These are phyloP conservation scores for Polydrusus cervinus DNA, from an alignment of 2,888 invertebrate species.

Conservation along the genomic window DNA sequence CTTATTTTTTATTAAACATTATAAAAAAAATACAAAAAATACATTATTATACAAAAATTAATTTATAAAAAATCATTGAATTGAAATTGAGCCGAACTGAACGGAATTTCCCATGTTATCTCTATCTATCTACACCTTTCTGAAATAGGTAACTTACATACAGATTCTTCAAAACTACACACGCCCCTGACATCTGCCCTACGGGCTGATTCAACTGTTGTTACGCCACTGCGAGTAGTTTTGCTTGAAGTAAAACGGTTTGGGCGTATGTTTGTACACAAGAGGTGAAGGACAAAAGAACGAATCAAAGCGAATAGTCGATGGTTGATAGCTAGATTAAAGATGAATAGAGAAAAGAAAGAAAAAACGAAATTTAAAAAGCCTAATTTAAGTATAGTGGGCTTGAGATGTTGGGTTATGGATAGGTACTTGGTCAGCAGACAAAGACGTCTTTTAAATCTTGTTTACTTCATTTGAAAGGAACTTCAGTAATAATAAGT, in stretches of 20 bases:
- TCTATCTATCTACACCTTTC: too few species aligned
- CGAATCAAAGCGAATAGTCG: slow-evolving; percentile 27
- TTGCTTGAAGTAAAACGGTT: slow-evolving; percentile 48
- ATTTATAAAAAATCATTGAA: too few species aligned
- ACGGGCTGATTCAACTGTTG: too few species aligned
- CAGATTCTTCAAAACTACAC: too few species aligned
- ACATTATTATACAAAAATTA: too few species aligned
- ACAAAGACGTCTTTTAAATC: slow-evolving; percentile 11
- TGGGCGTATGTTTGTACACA: slow-evolving; percentile 54
- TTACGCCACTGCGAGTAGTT: neutral
- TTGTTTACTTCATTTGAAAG: neutral
- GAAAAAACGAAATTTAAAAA: slow-evolving; percentile 42
- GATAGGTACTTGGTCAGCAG: slow-evolving; percentile 27
- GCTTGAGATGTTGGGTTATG: slow-evolving; percentile 35
- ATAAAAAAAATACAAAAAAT: too few species aligned
- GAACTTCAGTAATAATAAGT: neutral
- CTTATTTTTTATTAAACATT: too few species aligned
- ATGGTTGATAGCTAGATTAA: slow-evolving; percentile 43
- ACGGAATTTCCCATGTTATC: too few species aligned
- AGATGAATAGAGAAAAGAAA: slow-evolving; percentile 16
- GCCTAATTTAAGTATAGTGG: slow-evolving; percentile 40
- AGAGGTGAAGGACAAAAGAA: slow-evolving; percentile 43
- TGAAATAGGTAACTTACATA: too few species aligned
- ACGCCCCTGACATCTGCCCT: too few species aligned
- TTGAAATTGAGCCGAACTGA: too few species aligned